Evolutionary conservation across 2,113 vertebrate species (phyloP).

Genomic region (Steatornis caripensis): DNA sequence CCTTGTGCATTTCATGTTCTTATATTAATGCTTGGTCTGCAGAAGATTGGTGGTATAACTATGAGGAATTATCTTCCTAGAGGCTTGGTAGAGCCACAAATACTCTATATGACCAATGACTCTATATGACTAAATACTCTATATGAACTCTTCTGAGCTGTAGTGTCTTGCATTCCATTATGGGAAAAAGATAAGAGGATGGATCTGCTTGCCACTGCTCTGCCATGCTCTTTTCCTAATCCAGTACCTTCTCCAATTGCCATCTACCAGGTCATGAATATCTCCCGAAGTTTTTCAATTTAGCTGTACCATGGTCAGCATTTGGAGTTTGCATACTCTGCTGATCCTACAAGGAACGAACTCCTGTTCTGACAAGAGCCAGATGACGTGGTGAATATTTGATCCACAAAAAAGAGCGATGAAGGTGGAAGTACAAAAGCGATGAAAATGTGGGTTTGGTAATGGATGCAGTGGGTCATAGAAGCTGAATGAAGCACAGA

Average conservation of each 20-base stretch:
- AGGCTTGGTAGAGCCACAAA: background rate
- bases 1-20: background rate
- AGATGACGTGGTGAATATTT: background rate
- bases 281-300: background rate
- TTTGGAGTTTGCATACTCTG: background rate
- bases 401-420: background rate
- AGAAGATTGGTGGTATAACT: background rate
- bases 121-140: background rate
- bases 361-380: background rate
- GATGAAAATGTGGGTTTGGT: background rate
- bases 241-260: background rate
- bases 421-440: background rate
- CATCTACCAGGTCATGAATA: background rate
- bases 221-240: background rate
- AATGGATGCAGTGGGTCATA: background rate
- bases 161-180: background rate
- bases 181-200: background rate
- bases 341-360: background rate
- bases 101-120: background rate
- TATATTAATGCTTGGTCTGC: background rate
- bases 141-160: background rate
- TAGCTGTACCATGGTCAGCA: background rate
- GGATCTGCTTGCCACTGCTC: background rate
- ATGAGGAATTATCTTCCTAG: background rate
- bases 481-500: background rate